phyloP scores from a whole-genome alignment of 1,140 invertebrate genomes.

The Zaprionus davidi region DNA sequence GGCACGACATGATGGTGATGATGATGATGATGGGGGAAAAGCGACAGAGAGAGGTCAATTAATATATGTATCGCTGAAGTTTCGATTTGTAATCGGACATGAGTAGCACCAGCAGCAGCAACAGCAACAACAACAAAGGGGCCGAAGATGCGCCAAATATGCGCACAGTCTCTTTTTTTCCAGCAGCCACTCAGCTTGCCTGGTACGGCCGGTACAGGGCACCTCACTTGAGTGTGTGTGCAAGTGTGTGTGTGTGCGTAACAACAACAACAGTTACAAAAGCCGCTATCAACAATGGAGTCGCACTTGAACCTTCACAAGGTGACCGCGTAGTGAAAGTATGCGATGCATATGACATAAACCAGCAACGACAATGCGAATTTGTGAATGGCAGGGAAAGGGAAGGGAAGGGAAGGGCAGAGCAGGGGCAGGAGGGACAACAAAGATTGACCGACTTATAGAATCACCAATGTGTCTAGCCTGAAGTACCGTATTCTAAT shows the following conservation, averaged over 20 bases:
- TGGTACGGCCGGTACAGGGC: slow-evolving; percentile 41
- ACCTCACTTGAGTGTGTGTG: neutral
- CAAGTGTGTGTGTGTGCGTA: neutral
- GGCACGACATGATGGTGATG: neutral
- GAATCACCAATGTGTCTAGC: slow-evolving; percentile 25
- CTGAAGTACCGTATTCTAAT: slow-evolving; percentile 4
- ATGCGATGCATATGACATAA: slow-evolving; percentile 49
- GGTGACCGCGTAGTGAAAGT: slow-evolving; percentile 69
- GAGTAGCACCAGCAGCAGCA: slow-evolving; percentile 15
- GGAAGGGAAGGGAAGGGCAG: neutral
- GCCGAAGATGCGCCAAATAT: slow-evolving; percentile 46
- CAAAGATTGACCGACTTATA: neutral
- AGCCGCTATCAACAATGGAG: slow-evolving; percentile 36
- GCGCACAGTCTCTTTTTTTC: slow-evolving; percentile 27
- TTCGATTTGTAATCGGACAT: slow-evolving; percentile 49
- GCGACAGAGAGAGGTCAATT: slow-evolving; percentile 24
- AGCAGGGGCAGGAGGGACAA: no score
- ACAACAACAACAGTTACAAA: slow-evolving; percentile 18
- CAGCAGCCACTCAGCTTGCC: slow-evolving; percentile 29
- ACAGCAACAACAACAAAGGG: slow-evolving; percentile 16
- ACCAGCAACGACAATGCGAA: slow-evolving; percentile 23
- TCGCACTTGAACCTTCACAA: slow-evolving; percentile 70
- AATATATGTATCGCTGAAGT: slow-evolving; percentile 55
- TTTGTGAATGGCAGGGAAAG: slow-evolving; percentile 13
- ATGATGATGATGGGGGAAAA: slow-evolving; percentile 1